phyloP scores from a whole-genome alignment of 2,888 invertebrate species.

The Eupithecia vulgata region DNA sequence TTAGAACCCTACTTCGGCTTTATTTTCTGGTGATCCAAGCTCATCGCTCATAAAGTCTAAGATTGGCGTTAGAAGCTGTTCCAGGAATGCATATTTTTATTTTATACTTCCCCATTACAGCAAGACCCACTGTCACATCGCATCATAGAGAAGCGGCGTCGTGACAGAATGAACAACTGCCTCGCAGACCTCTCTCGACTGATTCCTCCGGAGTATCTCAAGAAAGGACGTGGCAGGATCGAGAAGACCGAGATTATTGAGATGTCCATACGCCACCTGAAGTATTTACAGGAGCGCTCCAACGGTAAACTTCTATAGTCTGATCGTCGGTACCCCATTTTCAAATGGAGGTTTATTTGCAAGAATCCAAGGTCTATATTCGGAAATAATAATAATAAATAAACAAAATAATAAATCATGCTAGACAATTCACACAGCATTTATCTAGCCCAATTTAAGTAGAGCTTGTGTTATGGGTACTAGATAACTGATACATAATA shows the following conservation, averaged over 20 bases:
- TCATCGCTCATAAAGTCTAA: neutral
- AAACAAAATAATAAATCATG: too few relatives aligned
- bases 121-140: slow-evolving; percentile 99
- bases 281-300: slow-evolving; percentile 90
- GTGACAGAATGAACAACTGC: slow-evolving; percentile 99
- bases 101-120: slow-evolving; percentile 65
- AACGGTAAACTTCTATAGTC: slow-evolving; percentile 59
- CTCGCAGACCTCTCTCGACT: slow-evolving; percentile 96
- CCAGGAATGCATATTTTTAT: neutral
- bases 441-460: too few relatives aligned
- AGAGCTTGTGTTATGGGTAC: too few relatives aligned
- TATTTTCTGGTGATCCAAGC: neutral
- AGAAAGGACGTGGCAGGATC: slow-evolving; percentile 97
- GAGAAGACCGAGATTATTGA: slow-evolving; percentile 99
- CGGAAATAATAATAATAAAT: too few relatives aligned
- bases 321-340: slow-evolving; percentile 53
- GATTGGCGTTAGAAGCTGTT: neutral
- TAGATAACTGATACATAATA: too few relatives aligned
- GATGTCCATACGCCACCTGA: slow-evolving; percentile 98
- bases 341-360: neutral
- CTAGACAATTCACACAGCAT: too few relatives aligned
- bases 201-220: slow-evolving; percentile 96
- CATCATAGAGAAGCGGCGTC: slow-evolving; percentile 96
- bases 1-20: neutral
- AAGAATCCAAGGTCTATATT: neutral